phyloP scores from a whole-genome alignment of 2,888 invertebrate species.

The Blera fallax region DNA sequence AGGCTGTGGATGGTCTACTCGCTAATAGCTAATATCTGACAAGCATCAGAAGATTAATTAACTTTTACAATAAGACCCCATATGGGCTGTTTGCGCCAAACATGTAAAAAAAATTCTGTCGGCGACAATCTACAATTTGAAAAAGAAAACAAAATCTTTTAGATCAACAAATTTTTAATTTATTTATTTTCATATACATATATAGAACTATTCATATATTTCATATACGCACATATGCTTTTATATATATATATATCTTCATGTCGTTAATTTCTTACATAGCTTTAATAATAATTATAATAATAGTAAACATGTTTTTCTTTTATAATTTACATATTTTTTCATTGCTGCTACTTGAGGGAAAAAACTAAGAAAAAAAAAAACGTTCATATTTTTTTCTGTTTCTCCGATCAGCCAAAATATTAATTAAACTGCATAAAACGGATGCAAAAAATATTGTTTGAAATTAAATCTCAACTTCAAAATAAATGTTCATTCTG shows the following conservation, averaged over 20 bases:
- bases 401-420: constrained; percentile 3
- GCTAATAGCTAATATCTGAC: too few relatives aligned
- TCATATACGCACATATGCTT: constrained; percentile 50
- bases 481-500: constrained; percentile 43
- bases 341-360: constrained; percentile 15
- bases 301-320: constrained; percentile 44
- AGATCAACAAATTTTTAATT: constrained; percentile 72
- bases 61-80: too few relatives aligned
- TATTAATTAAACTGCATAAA: constrained; percentile 10
- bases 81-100: too few relatives aligned
- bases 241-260: constrained; percentile 29
- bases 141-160: constrained; percentile 3
- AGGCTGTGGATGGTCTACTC: too few relatives aligned
- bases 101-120: background rate
- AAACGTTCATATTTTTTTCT: background rate
- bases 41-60: too few relatives aligned
- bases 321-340: constrained; percentile 56
- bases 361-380: constrained; percentile 15
- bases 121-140: too few relatives aligned
- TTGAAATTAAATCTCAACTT: constrained; percentile 29
- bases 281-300: constrained; percentile 56
- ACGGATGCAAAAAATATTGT: background rate
- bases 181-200: constrained; percentile 60
- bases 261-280: constrained; percentile 60
- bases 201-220: constrained; percentile 67